Evolutionary conservation across 2,888 invertebrate species (phyloP).

Genomic region (Notodonta dromedarius): DNA sequence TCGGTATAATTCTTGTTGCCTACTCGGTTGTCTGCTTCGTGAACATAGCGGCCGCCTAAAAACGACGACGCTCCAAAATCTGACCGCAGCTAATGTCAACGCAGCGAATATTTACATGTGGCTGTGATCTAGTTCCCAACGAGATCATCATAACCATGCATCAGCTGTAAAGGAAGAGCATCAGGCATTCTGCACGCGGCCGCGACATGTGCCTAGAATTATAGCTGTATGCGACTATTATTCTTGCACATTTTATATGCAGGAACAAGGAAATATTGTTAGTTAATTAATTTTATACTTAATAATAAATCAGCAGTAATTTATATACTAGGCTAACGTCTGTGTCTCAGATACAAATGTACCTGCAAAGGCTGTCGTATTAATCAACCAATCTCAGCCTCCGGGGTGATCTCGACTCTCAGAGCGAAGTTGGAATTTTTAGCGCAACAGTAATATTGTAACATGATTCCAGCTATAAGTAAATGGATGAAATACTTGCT

Average conservation of each 20-base stretch:
- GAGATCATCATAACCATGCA: conserved; percentile 11
- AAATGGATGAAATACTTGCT: too few relatives aligned
- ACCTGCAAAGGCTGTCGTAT: too few relatives aligned
- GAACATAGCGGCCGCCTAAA: conserved; percentile 12
- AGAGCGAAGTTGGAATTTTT: too few relatives aligned
- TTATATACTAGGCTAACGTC: background rate
- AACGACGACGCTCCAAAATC: conserved; percentile 16
- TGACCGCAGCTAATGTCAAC: conserved; percentile 16
- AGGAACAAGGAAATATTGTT: conserved; percentile 1
- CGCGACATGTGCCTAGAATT: background rate
- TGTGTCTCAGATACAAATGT: background rate
- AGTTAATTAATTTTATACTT: background rate
- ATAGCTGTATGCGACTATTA: background rate
- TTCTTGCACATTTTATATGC: background rate
- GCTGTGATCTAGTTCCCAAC: conserved; percentile 15
- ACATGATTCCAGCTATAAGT: too few relatives aligned
- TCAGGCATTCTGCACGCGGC: background rate
- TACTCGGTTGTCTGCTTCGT: conserved; percentile 19
- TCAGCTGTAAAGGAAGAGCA: conserved; percentile 13
- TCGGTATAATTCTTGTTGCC: conserved; percentile 31
- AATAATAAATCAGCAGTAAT: background rate
- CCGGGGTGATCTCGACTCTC: too few relatives aligned
- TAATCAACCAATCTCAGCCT: too few relatives aligned
- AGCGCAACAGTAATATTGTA: too few relatives aligned
- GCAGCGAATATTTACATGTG: conserved; percentile 14